Evolutionary conservation across 23 tunicate genomes (phyloP).

Genomic region (Aplidium turbinatum): DNA sequence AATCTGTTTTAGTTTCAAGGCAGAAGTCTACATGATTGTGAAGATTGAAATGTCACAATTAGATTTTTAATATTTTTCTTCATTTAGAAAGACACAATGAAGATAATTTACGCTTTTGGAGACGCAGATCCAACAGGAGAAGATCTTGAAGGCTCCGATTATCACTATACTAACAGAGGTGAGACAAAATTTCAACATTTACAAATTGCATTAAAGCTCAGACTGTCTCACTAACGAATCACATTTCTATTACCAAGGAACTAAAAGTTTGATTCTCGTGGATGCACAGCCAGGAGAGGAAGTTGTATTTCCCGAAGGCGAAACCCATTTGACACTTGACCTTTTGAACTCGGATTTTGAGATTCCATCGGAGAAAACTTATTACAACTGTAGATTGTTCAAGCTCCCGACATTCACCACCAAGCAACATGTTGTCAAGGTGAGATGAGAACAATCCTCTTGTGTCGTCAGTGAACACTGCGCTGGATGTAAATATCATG

Average conservation of each 20-base stretch:
- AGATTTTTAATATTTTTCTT: too few relatives aligned
- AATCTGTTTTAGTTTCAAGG: too few relatives aligned
- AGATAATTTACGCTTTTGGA: slow-evolving; percentile 41
- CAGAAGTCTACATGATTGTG: too few relatives aligned
- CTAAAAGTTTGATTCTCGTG: not conserved
- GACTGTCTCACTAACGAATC: too few relatives aligned
- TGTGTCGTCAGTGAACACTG: too few relatives aligned
- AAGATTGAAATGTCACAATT: too few relatives aligned
- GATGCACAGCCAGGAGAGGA: not conserved
- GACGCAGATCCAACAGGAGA: slow-evolving; percentile 24
- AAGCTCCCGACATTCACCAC: slow-evolving; percentile 32
- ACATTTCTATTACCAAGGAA: slow-evolving; percentile 12
- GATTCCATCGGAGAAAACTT: slow-evolving; percentile 41
- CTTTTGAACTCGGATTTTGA: slow-evolving; percentile 14
- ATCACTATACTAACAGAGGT: slow-evolving; percentile 28
- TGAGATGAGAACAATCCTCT: too few relatives aligned
- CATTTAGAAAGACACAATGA: slow-evolving; percentile 28
- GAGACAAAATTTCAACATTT: too few relatives aligned
- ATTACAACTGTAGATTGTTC: slow-evolving; percentile 57
- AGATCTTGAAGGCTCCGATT: not conserved
- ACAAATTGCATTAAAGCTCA: too few relatives aligned
- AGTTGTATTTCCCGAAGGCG: slow-evolving; percentile 20
- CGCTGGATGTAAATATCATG: too few relatives aligned
- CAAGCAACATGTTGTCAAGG: slow-evolving; percentile 60
- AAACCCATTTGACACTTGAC: slow-evolving; percentile 28